A percentile compares a stretch with the other conserved stretches of the same genome.
Conservation (phyloP, 30 jellyfish, hydroid and myxozoan genomes). For the Aurelia aurita region DNA sequence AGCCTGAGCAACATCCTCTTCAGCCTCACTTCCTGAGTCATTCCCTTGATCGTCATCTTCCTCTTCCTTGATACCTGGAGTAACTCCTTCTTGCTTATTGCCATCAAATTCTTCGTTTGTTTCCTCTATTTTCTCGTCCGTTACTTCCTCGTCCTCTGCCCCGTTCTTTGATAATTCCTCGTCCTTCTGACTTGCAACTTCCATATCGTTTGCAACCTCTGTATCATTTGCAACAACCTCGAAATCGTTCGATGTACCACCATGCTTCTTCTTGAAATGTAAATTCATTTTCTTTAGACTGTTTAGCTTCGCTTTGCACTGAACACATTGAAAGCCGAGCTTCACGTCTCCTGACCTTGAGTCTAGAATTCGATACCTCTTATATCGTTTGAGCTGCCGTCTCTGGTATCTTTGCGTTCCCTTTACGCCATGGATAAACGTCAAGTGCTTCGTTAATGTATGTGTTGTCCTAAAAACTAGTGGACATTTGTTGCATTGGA, state of each 20-base stretch:
- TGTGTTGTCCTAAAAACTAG: constrained; percentile 1
- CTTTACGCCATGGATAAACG: constrained; percentile 15
- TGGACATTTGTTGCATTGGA: constrained; percentile 37
- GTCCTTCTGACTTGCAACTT: neutral
- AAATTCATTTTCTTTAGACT: neutral
- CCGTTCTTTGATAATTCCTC: neutral
- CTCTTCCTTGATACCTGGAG: neutral
- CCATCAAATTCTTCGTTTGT: neutral
- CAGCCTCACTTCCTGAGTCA: neutral
- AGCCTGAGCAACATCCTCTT: neutral
- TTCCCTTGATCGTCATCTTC: neutral
- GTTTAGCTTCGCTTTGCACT: constrained; percentile 15
- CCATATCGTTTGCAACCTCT: neutral
- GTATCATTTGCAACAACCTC: neutral
- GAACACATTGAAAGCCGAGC: constrained; percentile 13
- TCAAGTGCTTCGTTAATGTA: constrained; percentile 22
- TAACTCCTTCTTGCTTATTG: neutral
- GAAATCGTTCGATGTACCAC: neutral
- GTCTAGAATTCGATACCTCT: constrained; percentile 2
- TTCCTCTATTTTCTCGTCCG: neutral
- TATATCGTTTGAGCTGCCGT: constrained; percentile 16
- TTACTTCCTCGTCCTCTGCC: neutral
- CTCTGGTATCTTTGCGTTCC: constrained; percentile 6
- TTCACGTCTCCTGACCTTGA: constrained; percentile 1
- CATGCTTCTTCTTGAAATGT: constrained; percentile 38